These are phyloP conservation scores for Torymus auratus DNA, from an alignment of 2,888 invertebrate genomes.

Conservation along the genomic window DNA sequence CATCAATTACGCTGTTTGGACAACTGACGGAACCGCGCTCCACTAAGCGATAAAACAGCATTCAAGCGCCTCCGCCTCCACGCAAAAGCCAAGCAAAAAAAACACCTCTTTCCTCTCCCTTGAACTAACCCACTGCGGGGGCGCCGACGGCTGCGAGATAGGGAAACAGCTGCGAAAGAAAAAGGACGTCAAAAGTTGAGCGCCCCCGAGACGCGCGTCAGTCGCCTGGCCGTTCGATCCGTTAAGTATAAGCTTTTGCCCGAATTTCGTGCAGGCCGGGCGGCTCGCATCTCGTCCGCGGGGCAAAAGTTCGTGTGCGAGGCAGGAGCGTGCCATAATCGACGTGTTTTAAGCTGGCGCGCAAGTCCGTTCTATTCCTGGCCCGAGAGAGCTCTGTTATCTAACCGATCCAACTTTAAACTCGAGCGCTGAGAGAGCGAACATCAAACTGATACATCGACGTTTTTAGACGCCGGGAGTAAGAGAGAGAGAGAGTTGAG, in stretches of 20 bases:
- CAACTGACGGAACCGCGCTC: slow-evolving; percentile 16
- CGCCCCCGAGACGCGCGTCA: background rate
- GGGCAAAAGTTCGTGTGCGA: too few relatives aligned
- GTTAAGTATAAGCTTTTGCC: too few relatives aligned
- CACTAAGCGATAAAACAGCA: slow-evolving; percentile 27
- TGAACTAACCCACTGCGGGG: background rate
- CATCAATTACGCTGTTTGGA: background rate
- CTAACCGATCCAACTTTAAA: slow-evolving; percentile 43
- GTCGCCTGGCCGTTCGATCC: background rate
- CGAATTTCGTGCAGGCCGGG: too few relatives aligned
- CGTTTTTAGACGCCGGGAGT: slow-evolving; percentile 30
- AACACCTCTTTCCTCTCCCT: too few relatives aligned
- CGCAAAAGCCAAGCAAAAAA: background rate
- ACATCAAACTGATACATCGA: background rate
- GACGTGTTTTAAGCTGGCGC: slow-evolving; percentile 4
- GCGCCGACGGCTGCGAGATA: background rate
- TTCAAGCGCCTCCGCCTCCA: background rate
- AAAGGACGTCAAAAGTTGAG: background rate
- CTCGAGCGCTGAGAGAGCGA: background rate
- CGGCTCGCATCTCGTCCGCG: too few relatives aligned
- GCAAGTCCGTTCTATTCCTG: background rate
- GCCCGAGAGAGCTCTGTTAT: slow-evolving; percentile 2
- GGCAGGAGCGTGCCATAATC: background rate
- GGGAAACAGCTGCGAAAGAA: background rate
- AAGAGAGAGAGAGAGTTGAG: too few relatives aligned